Base-by-base conservation (phyloP, 2,888 invertebrate genomes). In the Conistra vaccinii region DNA sequence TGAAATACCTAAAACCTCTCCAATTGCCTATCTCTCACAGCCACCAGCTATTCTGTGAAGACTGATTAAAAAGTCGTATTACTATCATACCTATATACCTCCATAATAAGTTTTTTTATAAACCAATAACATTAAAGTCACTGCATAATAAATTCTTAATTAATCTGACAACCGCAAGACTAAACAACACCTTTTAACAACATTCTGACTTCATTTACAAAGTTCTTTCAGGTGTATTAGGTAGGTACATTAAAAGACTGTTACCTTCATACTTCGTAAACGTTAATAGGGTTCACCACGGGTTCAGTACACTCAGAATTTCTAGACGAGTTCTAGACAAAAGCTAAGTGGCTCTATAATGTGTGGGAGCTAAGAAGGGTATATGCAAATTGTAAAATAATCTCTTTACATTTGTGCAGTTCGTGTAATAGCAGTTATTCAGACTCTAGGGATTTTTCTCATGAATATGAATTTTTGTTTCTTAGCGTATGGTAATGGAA, bases 321-420 rank as follows among this genome's bases (percentile, higher is more conserved):
- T 58, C 75, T 63, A 76, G 72, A 78, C 73, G 23, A 61, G 29
- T 29, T 65, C 42, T 48, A 76, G 71, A 76, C 75, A 79, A 69
- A 66, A 66, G 72, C 66, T 70, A 62, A 78, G 74, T 69, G 65
- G 48, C 66, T 78, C 35, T 20, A 26, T 74, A 74, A 85, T 79
- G 29, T 71, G 66, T 73, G 60, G 69, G 63, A 72, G 55, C 63
- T 45, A 69, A 79, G 79, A 82, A 73, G 58, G 63, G 65, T 82
- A 65, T 61, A 82, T 82, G 80, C 55, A 82, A 82, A 84, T 74
- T 65, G 66, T 73, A 62, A 75, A 72, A 73, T 73, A 76, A 84
- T 79, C 76, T 76, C 51, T 74, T 71, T 73, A 77, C 53, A 65
- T 76, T 60, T 70, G 58, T 53, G 55, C 48, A 66, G 55, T 69